A percentile compares a stretch with the other conserved stretches of the same genome.
Conservation (phyloP, 2,888 invertebrate genomes). For the Ischnura elegans region DNA sequence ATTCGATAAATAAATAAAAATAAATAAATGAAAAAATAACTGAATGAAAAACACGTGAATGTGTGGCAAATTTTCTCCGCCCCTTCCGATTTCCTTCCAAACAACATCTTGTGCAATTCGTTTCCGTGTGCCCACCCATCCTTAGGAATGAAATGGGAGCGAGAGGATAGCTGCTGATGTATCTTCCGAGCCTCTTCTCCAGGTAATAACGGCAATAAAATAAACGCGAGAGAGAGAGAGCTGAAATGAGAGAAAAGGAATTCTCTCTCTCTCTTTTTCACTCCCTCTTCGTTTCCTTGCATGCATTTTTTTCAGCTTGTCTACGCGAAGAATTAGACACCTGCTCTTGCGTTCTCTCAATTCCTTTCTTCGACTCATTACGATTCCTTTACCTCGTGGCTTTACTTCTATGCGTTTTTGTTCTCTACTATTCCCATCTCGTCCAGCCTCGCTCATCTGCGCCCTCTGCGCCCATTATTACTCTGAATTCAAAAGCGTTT, state of each 20-base stretch:
- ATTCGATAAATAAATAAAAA: too few species aligned
- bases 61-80: too few species aligned
- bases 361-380: neutral
- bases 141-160: too few species aligned
- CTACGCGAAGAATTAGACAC: neutral
- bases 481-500: conserved; percentile 21
- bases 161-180: too few species aligned
- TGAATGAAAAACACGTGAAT: too few species aligned
- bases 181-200: too few species aligned
- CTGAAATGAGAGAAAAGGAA: conserved; percentile 32
- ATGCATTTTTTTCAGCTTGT: neutral
- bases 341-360: neutral
- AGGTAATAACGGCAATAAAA: conserved; percentile 38
- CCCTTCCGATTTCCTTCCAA: too few species aligned
- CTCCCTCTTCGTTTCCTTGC: neutral
- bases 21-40: too few species aligned
- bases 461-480: neutral
- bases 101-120: too few species aligned
- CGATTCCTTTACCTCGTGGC: neutral
- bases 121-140: too few species aligned
- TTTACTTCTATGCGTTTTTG: neutral
- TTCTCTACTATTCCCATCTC: neutral
- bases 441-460: neutral
- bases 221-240: neutral
- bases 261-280: neutral